A percentile compares a stretch with the other conserved stretches of the same genome.
These are phyloP conservation scores for Pollenia amentaria DNA, from an alignment of 2,888 invertebrate species.

Conservation along the genomic window DNA sequence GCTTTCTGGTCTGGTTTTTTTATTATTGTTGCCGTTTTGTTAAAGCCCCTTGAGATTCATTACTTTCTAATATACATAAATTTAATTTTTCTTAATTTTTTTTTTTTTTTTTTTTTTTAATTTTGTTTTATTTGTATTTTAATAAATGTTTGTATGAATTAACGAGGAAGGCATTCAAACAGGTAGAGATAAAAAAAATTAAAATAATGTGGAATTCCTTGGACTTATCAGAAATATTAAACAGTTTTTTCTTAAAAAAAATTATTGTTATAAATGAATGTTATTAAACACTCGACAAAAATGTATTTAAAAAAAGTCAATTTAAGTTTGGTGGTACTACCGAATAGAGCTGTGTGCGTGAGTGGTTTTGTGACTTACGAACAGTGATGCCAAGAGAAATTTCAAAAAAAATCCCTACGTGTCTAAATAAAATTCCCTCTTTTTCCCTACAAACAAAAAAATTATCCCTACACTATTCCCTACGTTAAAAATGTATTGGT, in stretches of 20 bases:
- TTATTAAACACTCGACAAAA: too few relatives aligned
- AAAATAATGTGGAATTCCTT: neutral
- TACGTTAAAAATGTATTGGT: too few relatives aligned
- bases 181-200: neutral
- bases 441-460: too few relatives aligned
- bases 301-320: too few relatives aligned
- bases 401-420: too few relatives aligned
- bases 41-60: conserved; percentile 24
- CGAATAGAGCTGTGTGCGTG: too few relatives aligned
- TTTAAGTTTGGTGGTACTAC: too few relatives aligned
- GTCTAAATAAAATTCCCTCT: too few relatives aligned
- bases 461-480: too few relatives aligned
- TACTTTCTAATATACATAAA: conserved; percentile 27
- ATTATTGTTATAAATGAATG: too few relatives aligned
- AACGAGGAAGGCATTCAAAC: neutral
- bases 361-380: too few relatives aligned
- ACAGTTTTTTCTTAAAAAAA: neutral
- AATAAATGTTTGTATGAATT: neutral
- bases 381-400: too few relatives aligned
- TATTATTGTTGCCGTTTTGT: neutral
- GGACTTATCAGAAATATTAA: neutral
- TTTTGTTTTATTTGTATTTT: neutral
- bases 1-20: neutral
- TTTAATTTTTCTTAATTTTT: neutral
- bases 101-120: neutral